phyloP scores from a whole-genome alignment of 1,140 invertebrate species.

The Parasteatoda tepidariorum region DNA sequence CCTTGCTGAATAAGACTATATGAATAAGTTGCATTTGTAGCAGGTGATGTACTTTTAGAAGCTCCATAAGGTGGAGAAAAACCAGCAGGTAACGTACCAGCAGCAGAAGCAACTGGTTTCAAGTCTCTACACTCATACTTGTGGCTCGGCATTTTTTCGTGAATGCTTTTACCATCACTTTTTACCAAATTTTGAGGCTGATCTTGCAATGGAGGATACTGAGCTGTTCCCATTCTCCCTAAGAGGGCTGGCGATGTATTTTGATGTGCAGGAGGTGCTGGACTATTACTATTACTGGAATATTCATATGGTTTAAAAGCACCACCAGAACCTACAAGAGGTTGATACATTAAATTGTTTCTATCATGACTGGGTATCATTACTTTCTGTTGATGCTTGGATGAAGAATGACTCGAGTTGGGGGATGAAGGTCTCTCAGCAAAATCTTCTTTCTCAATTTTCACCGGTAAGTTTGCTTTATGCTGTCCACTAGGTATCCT shows the following conservation, averaged over 20 bases:
- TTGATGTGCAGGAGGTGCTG: slow-evolving; percentile 62
- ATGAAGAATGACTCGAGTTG: not conserved
- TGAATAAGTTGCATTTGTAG: slow-evolving; percentile 52
- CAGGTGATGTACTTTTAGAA: slow-evolving; percentile 53
- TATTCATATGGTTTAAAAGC: slow-evolving; percentile 63
- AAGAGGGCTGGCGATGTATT: slow-evolving; percentile 40
- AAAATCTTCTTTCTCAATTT: slow-evolving; percentile 28
- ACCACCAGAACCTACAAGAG: slow-evolving; percentile 47
- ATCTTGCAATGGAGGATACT: slow-evolving; percentile 51
- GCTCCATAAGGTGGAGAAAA: slow-evolving; percentile 22
- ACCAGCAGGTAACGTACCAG: slow-evolving; percentile 4
- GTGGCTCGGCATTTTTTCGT: slow-evolving; percentile 8
- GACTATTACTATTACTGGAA: slow-evolving; percentile 38
- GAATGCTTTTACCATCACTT: slow-evolving; percentile 31
- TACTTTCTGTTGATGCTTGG: slow-evolving; percentile 42
- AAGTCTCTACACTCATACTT: slow-evolving; percentile 43
- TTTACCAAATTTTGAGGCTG: slow-evolving; percentile 63
- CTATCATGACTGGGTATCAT: slow-evolving; percentile 36
- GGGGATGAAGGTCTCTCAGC: slow-evolving; percentile 42
- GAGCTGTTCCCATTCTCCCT: slow-evolving; percentile 28
- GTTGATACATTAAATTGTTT: slow-evolving; percentile 41
- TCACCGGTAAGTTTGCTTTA: slow-evolving; percentile 9
- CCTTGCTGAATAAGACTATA: slow-evolving; percentile 70
- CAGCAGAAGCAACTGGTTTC: not conserved
- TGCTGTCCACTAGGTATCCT: not conserved